Evolutionary conservation across 2,888 invertebrate species (phyloP).

Genomic region (Hanleya hanleyi): DNA sequence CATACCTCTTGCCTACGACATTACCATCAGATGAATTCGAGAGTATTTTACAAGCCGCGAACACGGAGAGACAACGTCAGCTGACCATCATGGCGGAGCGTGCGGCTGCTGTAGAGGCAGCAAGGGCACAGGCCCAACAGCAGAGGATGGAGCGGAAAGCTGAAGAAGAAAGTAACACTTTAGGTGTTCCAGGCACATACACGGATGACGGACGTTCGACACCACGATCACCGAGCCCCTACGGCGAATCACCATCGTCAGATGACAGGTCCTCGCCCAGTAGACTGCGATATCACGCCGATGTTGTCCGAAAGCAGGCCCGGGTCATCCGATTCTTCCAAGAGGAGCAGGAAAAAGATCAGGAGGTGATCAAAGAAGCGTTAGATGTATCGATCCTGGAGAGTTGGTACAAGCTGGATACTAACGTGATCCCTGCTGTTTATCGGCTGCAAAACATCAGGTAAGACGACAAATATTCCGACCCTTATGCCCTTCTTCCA

Average conservation of each 20-base stretch:
- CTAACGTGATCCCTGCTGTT: conserved; percentile 65
- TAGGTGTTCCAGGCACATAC: not conserved
- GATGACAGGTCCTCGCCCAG: not conserved
- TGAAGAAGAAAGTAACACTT: not conserved
- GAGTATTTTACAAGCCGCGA: conserved; percentile 16
- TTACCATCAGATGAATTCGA: conserved; percentile 73
- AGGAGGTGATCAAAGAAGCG: conserved; percentile 40
- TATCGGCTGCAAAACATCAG: conserved; percentile 62
- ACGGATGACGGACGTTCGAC: not conserved
- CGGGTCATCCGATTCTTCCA: not conserved
- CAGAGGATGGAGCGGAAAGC: not conserved
- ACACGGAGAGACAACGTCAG: conserved; percentile 11
- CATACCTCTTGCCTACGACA: conserved; percentile 68
- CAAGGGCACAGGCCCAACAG: not conserved
- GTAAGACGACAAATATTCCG: too few species aligned
- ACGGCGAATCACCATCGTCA: not conserved
- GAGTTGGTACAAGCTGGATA: conserved; percentile 72
- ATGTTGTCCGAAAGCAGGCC: not conserved
- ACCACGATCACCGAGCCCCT: not conserved
- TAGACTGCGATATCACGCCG: not conserved
- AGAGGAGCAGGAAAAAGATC: not conserved
- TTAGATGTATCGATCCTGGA: conserved; percentile 70
- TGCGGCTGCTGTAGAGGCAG: not conserved
- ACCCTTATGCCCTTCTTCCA: too few species aligned
- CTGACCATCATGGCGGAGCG: not conserved